phyloP scores from a whole-genome alignment of 2,888 invertebrate species.

The Epinotia nisella region DNA sequence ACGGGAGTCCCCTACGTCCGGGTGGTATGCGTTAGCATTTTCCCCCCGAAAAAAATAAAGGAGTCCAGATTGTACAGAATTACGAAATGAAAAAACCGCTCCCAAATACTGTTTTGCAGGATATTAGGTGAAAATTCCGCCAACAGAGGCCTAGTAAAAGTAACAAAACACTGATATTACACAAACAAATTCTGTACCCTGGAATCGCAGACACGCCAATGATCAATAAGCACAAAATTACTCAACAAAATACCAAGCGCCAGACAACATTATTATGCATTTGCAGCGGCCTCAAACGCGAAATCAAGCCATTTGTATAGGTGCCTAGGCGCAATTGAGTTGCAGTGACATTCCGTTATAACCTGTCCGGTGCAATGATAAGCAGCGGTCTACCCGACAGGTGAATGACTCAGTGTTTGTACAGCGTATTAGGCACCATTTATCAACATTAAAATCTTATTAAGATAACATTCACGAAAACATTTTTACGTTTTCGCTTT shows the following conservation, averaged over 20 bases:
- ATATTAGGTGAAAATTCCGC: neutral
- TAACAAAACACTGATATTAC: neutral
- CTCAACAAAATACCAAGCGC: conserved; percentile 39
- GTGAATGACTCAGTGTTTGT: conserved; percentile 71
- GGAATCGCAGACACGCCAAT: conserved; percentile 1
- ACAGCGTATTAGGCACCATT: conserved; percentile 60
- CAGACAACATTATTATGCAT: conserved; percentile 42
- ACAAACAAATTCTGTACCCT: neutral
- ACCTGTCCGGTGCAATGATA: conserved; percentile 45
- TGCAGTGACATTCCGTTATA: conserved; percentile 44
- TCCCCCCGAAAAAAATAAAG: no score
- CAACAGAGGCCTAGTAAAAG: neutral
- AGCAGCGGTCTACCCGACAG: conserved; percentile 58
- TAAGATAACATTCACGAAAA: conserved; percentile 49
- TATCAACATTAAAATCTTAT: conserved; percentile 67
- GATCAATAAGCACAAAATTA: conserved; percentile 35
- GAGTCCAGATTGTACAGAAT: neutral
- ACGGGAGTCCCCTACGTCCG: no score
- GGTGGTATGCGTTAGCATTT: no score
- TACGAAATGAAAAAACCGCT: neutral
- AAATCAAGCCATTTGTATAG: conserved; percentile 41
- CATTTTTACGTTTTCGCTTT: conserved; percentile 17
- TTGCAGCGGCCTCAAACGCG: conserved; percentile 30
- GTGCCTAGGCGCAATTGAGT: conserved; percentile 41
- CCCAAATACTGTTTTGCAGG: neutral